Evolutionary conservation across 2,888 invertebrate genomes (phyloP), one percentile per base, ranked within the genome.

Genomic region (Gerris lacustris): DNA sequence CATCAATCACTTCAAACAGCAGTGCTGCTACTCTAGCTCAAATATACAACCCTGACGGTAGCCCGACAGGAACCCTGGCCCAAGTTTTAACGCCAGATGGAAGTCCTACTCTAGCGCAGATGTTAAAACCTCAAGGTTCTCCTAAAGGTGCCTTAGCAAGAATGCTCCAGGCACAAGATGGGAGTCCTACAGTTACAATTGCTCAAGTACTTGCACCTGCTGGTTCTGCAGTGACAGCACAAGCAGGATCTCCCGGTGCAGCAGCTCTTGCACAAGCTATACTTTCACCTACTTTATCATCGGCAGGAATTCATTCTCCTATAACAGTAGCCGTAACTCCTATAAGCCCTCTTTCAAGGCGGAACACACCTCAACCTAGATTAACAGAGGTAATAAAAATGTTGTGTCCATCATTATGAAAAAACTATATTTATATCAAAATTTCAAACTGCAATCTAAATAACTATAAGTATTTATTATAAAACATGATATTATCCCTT

Each of bases 201-300:
- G 55, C 55, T 55, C 55, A 55, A 55, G 55, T 55, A 2, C 31
- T 31, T 31, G 55, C 15, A 55, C 55, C 55, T 55, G 55, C 5
- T 55, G 15, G 11, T 11, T 55, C 55, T 11, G 15, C 55, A 11
- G 55, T 55, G 15, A 72, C 43, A 45, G 70, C 43, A 67, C 67
- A n/a, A 70, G 45, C 55, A 72, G 70, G 17, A 86, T 88, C 9
- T 11, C 31, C 31, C 31, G 55, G 55, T 11, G 89, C 91, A 0
- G 86, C 89, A 2, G 91, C 92, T 6, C 81, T 92, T 73, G 92
- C 92, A 6, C 90, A 91, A 79, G 89, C 91, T 0, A 88, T 92
- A 11, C 81, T 91, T 6, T 87, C 89, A 2, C 87, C 88, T 1
- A 85, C 83, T 0, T 76, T 85, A 75, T 79, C 82, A 76, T 77